Evolutionary conservation across 2,113 vertebrate species (phyloP).

Genomic region (Megaleporinus macrocephalus): DNA sequence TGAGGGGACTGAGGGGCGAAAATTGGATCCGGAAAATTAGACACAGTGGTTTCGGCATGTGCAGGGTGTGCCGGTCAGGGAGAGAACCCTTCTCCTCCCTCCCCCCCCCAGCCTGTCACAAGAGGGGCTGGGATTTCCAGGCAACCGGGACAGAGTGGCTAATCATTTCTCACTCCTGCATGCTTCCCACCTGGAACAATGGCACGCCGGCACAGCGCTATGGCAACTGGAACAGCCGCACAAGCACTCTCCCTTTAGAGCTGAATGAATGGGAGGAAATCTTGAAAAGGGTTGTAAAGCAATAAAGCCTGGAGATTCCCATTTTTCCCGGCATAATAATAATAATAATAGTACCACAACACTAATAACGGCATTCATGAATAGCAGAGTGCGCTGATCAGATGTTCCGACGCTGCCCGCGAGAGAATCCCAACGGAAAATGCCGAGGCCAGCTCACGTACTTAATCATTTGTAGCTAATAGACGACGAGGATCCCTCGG

Average conservation of each 20-base stretch:
- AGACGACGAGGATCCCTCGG: background rate
- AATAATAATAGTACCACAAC: slow-evolving; percentile 67
- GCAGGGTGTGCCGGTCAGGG: background rate
- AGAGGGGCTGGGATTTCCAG: slow-evolving; percentile 73
- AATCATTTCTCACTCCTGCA: slow-evolving; percentile 79
- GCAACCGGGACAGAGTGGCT: slow-evolving; percentile 81
- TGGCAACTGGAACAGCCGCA: slow-evolving; percentile 76
- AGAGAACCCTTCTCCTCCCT: background rate
- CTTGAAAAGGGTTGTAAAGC: slow-evolving; percentile 73
- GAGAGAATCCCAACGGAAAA: no score
- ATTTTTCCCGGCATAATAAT: slow-evolving; percentile 77
- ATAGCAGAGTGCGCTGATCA: slow-evolving; percentile 44
- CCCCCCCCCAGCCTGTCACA: slow-evolving; percentile 8
- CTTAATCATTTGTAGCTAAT: background rate
- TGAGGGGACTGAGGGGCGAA: background rate
- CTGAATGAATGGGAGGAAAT: slow-evolving; percentile 74
- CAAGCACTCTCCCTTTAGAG: slow-evolving; percentile 72
- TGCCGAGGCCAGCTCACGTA: no score
- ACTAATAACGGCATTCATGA: slow-evolving; percentile 59
- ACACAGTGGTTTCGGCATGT: slow-evolving; percentile 2
- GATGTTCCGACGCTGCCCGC: background rate
- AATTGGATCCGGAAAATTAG: background rate
- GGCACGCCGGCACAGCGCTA: slow-evolving; percentile 70
- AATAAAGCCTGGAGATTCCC: slow-evolving; percentile 70
- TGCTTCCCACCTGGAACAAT: slow-evolving; percentile 86